Evolutionary conservation across 1,140 invertebrate species (phyloP).

Genomic region (Watersipora subatra): DNA sequence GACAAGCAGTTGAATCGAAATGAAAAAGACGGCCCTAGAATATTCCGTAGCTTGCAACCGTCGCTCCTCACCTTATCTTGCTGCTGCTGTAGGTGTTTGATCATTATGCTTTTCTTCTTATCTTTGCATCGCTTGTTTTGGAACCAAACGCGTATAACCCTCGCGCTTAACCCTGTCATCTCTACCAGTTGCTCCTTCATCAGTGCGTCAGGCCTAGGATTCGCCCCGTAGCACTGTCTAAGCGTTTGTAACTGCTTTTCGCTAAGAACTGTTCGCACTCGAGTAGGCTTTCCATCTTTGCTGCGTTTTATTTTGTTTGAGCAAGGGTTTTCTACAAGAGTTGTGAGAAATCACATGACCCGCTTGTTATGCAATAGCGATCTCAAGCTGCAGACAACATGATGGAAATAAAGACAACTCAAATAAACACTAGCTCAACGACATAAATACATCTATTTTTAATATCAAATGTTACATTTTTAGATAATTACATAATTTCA

Average conservation of each 20-base stretch:
- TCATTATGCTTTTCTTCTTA: conserved; percentile 89
- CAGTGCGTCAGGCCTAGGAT: conserved; percentile 90
- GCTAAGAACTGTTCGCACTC: conserved; percentile 91
- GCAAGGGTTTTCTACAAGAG: conserved; percentile 11
- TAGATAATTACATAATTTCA: no score
- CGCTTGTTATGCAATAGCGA: not conserved
- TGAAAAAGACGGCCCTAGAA: no score
- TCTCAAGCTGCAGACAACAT: not conserved
- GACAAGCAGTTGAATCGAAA: no score
- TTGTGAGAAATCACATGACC: not conserved
- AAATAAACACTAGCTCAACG: not conserved
- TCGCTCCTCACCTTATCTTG: no score
- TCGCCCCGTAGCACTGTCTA: conserved; percentile 76
- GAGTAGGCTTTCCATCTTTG: conserved; percentile 62
- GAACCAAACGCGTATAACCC: conserved; percentile 96
- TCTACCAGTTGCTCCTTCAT: conserved; percentile 99
- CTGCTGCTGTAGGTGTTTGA: conserved; percentile 90
- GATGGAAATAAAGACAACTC: not conserved
- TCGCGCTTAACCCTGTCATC: conserved; percentile 86
- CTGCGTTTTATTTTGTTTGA: conserved; percentile 22
- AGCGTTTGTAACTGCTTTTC: conserved; percentile 96
- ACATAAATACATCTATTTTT: not conserved
- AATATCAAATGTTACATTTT: no score
- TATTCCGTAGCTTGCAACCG: no score
- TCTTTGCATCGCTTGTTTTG: conserved; percentile 98